phyloP scores from a whole-genome alignment of 2,113 vertebrate species.

The Oostethus manadensis region DNA sequence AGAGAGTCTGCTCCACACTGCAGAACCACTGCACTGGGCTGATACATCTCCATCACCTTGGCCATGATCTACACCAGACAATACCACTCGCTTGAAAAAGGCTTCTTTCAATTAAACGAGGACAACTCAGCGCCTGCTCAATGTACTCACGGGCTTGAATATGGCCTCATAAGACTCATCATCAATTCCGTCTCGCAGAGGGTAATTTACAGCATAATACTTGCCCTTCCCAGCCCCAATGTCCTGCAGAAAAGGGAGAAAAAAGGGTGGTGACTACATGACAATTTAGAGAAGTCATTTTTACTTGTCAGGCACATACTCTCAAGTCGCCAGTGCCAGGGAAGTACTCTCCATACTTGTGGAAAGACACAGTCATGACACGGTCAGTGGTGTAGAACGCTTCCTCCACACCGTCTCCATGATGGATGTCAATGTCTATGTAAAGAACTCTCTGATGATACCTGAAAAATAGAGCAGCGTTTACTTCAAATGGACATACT shows the following conservation, averaged over 20 bases:
- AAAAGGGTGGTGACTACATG: neutral
- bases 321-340: slow-evolving; percentile 95
- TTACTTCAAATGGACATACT: slow-evolving; percentile 75
- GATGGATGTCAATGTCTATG: slow-evolving; percentile 98
- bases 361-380: slow-evolving; percentile 98
- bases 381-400: slow-evolving; percentile 98
- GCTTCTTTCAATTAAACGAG: neutral
- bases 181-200: slow-evolving; percentile 93
- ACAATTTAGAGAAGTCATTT: neutral
- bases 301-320: slow-evolving; percentile 66
- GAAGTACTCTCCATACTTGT: slow-evolving; percentile 98
- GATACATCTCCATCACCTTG: slow-evolving; percentile 99
- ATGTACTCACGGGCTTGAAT: slow-evolving; percentile 88
- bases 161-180: slow-evolving; percentile 98
- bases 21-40: slow-evolving; percentile 93
- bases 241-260: slow-evolving; percentile 71
- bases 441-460: slow-evolving; percentile 98
- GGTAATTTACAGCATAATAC: slow-evolving; percentile 97
- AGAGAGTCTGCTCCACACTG: slow-evolving; percentile 96
- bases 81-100: neutral
- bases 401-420: slow-evolving; percentile 96
- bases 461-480: slow-evolving; percentile 65
- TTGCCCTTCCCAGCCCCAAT: slow-evolving; percentile 98
- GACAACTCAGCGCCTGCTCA: neutral
- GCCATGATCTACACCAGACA: slow-evolving; percentile 83